Evolutionary conservation across 2,888 invertebrate genomes (phyloP).

Genomic region (Onchidella celtica): DNA sequence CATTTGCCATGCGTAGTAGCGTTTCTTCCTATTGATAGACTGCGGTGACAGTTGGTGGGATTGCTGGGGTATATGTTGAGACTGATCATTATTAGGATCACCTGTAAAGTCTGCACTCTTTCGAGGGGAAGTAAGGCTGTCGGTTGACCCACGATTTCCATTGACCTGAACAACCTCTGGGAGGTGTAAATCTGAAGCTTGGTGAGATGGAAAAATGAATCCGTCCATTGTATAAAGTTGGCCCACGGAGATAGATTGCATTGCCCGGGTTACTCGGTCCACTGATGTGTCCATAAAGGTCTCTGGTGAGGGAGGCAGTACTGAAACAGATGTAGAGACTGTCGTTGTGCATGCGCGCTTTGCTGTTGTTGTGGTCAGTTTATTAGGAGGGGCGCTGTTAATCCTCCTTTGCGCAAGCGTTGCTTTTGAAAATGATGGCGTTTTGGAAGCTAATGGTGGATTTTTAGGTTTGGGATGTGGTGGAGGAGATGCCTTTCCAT

Average conservation of each 20-base stretch:
- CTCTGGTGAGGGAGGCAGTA: constrained; percentile 8
- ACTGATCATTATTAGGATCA: background rate
- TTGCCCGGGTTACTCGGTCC: constrained; percentile 5
- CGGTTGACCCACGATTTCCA: background rate
- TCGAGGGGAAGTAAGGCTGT: background rate
- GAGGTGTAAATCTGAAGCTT: constrained; percentile 38
- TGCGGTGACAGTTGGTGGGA: background rate
- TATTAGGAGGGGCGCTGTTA: constrained; percentile 11
- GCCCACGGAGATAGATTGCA: constrained; percentile 31
- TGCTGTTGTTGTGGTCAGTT: background rate
- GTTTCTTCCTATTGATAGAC: constrained; percentile 35
- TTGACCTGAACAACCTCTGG: constrained; percentile 23
- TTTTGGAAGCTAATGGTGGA: background rate
- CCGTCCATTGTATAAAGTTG: constrained; percentile 52
- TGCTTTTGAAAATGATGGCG: background rate
- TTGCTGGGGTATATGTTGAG: background rate
- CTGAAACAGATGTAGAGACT: constrained; percentile 17
- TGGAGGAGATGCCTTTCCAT: constrained; percentile 18
- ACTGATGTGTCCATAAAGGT: background rate
- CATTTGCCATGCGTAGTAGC: constrained; percentile 58
- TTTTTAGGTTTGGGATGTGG: background rate
- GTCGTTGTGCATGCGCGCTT: background rate
- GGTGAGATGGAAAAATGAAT: constrained; percentile 53
- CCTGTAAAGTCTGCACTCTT: background rate
- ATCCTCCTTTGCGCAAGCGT: constrained; percentile 2